phyloP scores from a whole-genome alignment of 2,797 vertebrate species.

The Dicrostonyx torquatus region DNA sequence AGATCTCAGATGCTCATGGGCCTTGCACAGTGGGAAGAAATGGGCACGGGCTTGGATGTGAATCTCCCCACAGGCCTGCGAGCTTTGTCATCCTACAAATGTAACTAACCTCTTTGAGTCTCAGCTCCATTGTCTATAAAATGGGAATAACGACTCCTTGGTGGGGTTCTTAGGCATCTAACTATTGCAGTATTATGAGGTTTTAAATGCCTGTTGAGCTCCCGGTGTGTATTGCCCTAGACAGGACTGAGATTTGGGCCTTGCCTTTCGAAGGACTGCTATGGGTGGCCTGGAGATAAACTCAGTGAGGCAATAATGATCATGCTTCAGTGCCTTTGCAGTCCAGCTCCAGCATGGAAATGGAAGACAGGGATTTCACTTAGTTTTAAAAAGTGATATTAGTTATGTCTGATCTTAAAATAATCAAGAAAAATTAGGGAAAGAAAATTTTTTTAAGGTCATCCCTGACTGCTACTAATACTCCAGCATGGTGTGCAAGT shows the following conservation, averaged over 20 bases:
- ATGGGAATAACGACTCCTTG: background rate
- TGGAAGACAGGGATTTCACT: background rate
- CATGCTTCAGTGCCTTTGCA: background rate
- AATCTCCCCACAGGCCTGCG: background rate
- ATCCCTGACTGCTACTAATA: background rate
- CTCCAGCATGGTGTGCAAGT: background rate
- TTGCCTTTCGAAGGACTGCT: background rate
- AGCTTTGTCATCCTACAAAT: background rate
- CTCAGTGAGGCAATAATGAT: background rate
- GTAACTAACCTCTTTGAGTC: background rate
- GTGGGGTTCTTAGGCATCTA: background rate
- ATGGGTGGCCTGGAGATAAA: background rate
- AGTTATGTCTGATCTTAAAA: conserved; percentile 12
- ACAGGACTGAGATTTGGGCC: background rate
- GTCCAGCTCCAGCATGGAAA: background rate
- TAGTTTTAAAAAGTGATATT: conserved; percentile 1
- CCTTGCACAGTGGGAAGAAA: background rate
- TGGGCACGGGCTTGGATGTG: background rate
- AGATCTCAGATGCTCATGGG: background rate
- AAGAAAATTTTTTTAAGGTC: background rate
- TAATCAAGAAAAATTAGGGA: background rate
- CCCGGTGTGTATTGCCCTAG: background rate
- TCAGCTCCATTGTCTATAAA: background rate
- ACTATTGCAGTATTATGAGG: rapidly evolving
- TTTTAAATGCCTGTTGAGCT: background rate